Evolutionary conservation across 2,888 invertebrate genomes (phyloP), one percentile per base, ranked within the genome.

Genomic region (Pseudoips prasinana): DNA sequence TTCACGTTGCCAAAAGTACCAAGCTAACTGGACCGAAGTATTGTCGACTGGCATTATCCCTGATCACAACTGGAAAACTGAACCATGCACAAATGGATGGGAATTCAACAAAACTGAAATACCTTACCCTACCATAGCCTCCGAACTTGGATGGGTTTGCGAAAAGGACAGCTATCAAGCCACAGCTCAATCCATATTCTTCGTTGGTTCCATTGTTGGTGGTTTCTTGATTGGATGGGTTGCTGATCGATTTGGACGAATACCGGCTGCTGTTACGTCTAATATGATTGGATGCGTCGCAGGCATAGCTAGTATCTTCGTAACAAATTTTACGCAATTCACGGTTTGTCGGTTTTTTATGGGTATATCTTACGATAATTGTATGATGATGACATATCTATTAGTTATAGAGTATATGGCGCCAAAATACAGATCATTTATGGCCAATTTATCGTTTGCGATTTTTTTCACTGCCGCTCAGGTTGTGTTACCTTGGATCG

Each of bases 291-390:
- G 73, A n/a, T 76, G 73, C 17, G 24, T 73, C 0, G 74, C 70
- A 2, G 82, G 83, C 5, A 37, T 70, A 1, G 53, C 46, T 1
- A 82, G 66, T 29, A 54, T 65, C n/a, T 81, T 71, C 39, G 50
- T 67, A 0, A 51, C 36, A 7, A 67, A 63, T 22, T 71, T 84
- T 18, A 10, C 55, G 0, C 51, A 70, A 33, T 84, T 84, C 32
- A 43, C 69, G 1, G 39, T 73, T 1, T 73, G 71, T 27, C 64
- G 83, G 19, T 78, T 84, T 37, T 55, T 84, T 11, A 66, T 80
- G 58, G 83, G 83, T 7, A 71, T 82, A 62, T 70, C 77, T 2
- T 81, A 76, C 25, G 83, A 84, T 29, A 79, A 73, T 35, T 82
- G 78, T 42, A 73, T 82, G 73, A 76, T 76, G 58, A 78, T 84